Percentiles rank a stretch among this genome's conserved stretches.
These are phyloP conservation scores for Tubulanus polymorphus DNA, from an alignment of 2,888 invertebrate species.

Conservation along the genomic window DNA sequence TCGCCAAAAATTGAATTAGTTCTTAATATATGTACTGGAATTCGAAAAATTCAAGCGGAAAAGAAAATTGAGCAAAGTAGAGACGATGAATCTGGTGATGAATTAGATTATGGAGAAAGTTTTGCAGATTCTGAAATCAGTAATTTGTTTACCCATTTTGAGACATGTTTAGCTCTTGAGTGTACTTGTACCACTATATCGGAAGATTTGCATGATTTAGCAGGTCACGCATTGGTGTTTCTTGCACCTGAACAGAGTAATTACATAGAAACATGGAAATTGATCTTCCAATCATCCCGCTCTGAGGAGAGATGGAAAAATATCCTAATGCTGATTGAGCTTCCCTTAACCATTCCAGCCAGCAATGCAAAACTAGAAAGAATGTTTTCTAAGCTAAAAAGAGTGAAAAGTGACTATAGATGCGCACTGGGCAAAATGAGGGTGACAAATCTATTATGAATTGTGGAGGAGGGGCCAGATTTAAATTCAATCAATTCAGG, in stretches of 20 bases:
- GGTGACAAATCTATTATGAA: not conserved
- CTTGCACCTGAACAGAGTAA: not conserved
- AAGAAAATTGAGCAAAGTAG: too few species aligned
- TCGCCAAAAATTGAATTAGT: too few species aligned
- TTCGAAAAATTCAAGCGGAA: too few species aligned
- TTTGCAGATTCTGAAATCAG: not conserved
- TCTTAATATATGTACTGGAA: too few species aligned
- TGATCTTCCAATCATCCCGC: not conserved
- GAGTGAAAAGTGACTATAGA: not conserved
- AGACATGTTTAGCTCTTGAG: not conserved
- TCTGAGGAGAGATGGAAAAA: not conserved
- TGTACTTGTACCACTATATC: not conserved
- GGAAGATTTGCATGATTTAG: not conserved
- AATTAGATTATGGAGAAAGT: not conserved
- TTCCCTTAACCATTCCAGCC: not conserved
- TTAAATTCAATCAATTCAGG: not conserved
- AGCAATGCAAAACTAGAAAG: constrained; percentile 8
- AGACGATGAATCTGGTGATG: too few species aligned
- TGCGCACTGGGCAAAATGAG: not conserved
- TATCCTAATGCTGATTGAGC: not conserved
- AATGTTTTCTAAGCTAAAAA: constrained; percentile 2
- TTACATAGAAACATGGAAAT: not conserved
- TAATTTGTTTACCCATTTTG: not conserved
- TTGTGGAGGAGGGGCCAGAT: not conserved
- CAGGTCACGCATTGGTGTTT: not conserved